phyloP scores from a whole-genome alignment of 2,113 vertebrate genomes.

The Hiodon tergisus region DNA sequence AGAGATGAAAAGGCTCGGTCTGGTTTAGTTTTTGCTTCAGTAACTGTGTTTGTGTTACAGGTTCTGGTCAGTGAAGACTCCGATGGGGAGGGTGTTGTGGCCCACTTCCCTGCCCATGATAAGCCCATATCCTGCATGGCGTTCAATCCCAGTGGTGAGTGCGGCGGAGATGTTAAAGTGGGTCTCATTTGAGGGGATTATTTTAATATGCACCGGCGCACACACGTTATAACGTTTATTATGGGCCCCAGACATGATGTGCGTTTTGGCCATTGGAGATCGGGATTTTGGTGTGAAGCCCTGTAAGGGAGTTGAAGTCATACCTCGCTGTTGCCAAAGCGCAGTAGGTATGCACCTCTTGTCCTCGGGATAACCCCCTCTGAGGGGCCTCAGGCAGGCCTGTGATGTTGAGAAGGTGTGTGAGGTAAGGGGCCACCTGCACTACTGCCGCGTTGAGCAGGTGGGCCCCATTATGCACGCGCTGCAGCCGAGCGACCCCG shows the following conservation, averaged over 20 bases:
- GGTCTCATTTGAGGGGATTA: background rate
- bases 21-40: background rate
- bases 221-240: no score
- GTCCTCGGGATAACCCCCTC: background rate
- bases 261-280: no score
- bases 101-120: conserved; percentile 96
- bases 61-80: conserved; percentile 93
- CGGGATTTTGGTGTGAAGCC: no score
- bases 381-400: conserved; percentile 2
- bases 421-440: conserved; percentile 8
- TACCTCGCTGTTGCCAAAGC: no score
- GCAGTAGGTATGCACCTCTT: no score
- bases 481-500: conserved; percentile 28
- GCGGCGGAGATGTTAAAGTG: background rate
- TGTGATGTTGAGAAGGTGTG: conserved; percentile 4
- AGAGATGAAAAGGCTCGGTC: no score
- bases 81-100: conserved; percentile 89
- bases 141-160: conserved; percentile 93
- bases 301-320: no score
- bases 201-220: no score
- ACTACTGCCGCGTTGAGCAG: conserved; percentile 22
- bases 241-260: no score
- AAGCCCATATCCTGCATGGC: conserved; percentile 98
- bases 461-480: conserved; percentile 25
- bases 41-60: conserved; percentile 50